These are phyloP conservation scores for Mythimna vitellina DNA, from an alignment of 2,888 invertebrate species.

Conservation along the genomic window DNA sequence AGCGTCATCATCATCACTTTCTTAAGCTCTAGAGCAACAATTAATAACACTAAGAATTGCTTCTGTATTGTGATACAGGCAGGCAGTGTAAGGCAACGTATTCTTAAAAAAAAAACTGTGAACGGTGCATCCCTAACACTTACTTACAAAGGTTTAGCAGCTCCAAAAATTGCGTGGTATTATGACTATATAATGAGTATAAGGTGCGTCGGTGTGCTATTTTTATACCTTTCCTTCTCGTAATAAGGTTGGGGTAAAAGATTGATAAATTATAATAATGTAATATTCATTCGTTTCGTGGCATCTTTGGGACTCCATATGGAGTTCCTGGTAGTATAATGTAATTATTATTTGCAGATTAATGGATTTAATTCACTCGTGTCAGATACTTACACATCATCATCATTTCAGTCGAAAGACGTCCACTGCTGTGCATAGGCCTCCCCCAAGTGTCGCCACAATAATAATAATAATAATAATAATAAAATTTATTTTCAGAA, in stretches of 20 bases:
- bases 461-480: too few relatives aligned
- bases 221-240: not conserved
- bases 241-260: not conserved
- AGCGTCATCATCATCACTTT: too few relatives aligned
- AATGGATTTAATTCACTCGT: constrained; percentile 5
- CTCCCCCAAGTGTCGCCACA: too few relatives aligned
- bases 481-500: too few relatives aligned
- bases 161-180: not conserved
- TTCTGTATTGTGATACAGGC: too few relatives aligned
- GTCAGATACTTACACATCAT: not conserved
- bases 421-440: too few relatives aligned
- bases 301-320: constrained; percentile 14
- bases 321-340: constrained; percentile 3
- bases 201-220: not conserved
- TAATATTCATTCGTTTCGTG: constrained; percentile 38
- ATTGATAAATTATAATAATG: constrained; percentile 37
- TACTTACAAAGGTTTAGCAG: not conserved
- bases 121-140: not conserved
- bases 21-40: too few relatives aligned
- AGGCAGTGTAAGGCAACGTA: not conserved
- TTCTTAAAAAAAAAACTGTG: too few relatives aligned
- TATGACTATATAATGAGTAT: not conserved
- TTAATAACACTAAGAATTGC: too few relatives aligned
- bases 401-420: too few relatives aligned
- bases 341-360: constrained; percentile 40